Evolutionary conservation across 1,140 invertebrate species (phyloP).

Genomic region (Lethrus apterus): DNA sequence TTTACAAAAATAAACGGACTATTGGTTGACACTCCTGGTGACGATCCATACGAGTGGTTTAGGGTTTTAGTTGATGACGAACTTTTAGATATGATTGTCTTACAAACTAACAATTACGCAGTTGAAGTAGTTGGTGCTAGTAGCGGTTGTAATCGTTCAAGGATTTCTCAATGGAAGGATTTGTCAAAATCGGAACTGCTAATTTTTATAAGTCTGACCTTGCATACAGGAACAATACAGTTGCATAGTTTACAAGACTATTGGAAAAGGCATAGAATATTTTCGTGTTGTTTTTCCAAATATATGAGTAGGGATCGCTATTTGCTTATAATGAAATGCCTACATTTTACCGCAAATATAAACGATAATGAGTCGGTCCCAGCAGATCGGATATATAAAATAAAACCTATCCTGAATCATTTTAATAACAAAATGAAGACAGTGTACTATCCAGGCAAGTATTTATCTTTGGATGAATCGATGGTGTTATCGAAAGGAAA

Average conservation of each 20-base stretch:
- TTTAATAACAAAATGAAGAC: slow-evolving; percentile 32
- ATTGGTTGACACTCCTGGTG: background rate
- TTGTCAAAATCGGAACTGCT: background rate
- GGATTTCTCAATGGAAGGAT: slow-evolving; percentile 5
- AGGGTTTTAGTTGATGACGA: slow-evolving; percentile 5
- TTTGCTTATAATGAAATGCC: background rate
- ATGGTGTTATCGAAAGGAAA: slow-evolving; percentile 40
- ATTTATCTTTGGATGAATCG: slow-evolving; percentile 37
- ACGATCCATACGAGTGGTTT: slow-evolving; percentile 6
- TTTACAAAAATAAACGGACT: background rate
- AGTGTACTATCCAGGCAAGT: slow-evolving; percentile 31
- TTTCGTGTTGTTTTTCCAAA: too few species aligned
- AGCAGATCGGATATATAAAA: slow-evolving; percentile 21
- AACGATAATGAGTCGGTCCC: background rate
- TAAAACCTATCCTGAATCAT: slow-evolving; percentile 25
- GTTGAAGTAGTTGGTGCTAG: background rate
- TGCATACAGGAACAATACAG: background rate
- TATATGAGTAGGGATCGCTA: background rate
- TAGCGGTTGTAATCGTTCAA: background rate
- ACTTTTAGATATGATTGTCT: too few species aligned
- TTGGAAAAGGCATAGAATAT: slow-evolving; percentile 2
- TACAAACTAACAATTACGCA: too few species aligned
- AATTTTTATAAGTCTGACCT: slow-evolving; percentile 3
- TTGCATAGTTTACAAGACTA: slow-evolving; percentile 7
- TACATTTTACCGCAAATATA: slow-evolving; percentile 1